Percentiles rank a stretch among this genome's conserved stretches.
These are phyloP conservation scores for Pitta sordida DNA, from an alignment of 2,113 vertebrate genomes.

Conservation along the genomic window DNA sequence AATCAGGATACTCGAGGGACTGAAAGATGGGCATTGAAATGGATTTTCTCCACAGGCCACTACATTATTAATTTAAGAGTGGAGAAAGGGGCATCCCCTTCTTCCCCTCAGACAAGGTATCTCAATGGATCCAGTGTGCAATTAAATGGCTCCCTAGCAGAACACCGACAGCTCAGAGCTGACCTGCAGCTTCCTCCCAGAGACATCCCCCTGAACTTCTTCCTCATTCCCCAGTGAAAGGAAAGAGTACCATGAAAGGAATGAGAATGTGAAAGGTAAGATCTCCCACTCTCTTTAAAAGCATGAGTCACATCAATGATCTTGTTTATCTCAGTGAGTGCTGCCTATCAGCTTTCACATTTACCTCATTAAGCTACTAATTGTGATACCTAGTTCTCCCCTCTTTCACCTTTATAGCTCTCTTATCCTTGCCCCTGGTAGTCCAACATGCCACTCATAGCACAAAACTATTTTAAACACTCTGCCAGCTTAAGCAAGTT, in stretches of 20 bases:
- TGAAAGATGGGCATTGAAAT: constrained; percentile 17
- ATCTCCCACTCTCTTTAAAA: background rate
- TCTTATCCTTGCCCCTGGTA: background rate
- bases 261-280: background rate
- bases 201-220: background rate
- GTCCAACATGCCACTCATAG: background rate
- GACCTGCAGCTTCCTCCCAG: background rate
- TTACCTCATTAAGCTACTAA: background rate
- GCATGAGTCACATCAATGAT: rapidly evolving
- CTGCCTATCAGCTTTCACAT: background rate
- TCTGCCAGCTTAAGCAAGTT: background rate
- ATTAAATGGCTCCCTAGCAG: background rate
- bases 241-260: background rate
- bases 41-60: constrained; percentile 41
- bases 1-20: constrained; percentile 42
- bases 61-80: constrained; percentile 35
- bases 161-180: background rate
- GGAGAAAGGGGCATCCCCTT: background rate
- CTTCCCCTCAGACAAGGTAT: background rate
- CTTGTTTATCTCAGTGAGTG: background rate
- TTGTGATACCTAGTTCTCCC: background rate
- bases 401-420: background rate
- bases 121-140: background rate
- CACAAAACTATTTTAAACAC: background rate
- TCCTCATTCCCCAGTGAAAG: background rate